These are phyloP conservation scores for Caenorhabditis macrosperma DNA, from an alignment of 2,888 invertebrate genomes.

Conservation along the genomic window DNA sequence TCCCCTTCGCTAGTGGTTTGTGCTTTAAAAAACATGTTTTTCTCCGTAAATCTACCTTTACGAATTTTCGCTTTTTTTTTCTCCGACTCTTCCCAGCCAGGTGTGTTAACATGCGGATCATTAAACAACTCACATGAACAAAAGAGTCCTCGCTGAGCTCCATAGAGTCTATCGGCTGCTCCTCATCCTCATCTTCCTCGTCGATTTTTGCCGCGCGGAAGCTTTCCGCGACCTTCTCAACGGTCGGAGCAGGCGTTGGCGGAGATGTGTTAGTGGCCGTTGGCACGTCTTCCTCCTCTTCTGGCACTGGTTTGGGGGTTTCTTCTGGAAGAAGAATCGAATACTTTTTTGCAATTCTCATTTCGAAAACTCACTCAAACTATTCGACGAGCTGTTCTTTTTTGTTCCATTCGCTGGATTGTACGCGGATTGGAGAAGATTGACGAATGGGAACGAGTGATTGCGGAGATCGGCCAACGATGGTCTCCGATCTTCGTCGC, in stretches of 20 bases:
- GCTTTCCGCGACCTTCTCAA: conserved; percentile 39
- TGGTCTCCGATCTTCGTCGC: conserved; percentile 45
- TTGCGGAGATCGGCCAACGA: conserved; percentile 39
- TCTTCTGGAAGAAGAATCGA: conserved; percentile 8
- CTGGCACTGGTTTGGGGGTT: conserved; percentile 9
- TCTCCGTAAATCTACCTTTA: no score
- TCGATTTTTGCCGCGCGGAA: conserved; percentile 41
- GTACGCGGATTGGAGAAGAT: conserved; percentile 50
- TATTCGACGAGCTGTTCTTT: conserved; percentile 25
- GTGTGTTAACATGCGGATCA: no score
- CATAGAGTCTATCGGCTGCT: conserved; percentile 48
- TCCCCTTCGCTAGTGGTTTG: no score
- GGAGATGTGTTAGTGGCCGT: background rate
- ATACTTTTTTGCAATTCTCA: background rate
- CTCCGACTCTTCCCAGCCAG: background rate
- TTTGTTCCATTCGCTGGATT: conserved; percentile 49
- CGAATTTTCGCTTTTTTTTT: no score
- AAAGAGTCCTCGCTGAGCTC: conserved; percentile 70
- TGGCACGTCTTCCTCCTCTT: background rate
- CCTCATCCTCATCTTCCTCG: conserved; percentile 46
- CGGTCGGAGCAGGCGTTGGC: background rate
- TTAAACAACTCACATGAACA: conserved; percentile 61
- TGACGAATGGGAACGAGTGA: conserved; percentile 58
- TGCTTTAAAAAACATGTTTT: no score
- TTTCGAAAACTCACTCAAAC: conserved; percentile 16